Conservation (phyloP, 2,797 vertebrate genomes). For the Sebastiscus tertius region DNA sequence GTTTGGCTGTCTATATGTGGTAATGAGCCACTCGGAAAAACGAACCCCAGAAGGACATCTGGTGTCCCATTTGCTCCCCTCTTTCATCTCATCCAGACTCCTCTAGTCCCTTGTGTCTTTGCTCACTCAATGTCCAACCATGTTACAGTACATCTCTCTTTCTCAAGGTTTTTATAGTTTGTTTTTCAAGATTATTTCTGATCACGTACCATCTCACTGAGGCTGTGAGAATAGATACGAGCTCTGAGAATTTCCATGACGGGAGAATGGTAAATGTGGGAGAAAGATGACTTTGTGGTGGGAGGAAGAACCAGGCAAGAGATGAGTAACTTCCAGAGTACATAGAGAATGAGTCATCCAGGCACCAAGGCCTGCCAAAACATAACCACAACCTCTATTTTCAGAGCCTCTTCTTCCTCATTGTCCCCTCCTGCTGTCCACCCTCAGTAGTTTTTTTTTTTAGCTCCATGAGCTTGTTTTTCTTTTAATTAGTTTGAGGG, state of each 20-base stretch:
- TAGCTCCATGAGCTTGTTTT: conserved; percentile 40
- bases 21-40: conserved; percentile 21
- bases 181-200: not conserved
- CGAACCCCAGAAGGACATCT: conserved; percentile 38
- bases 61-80: conserved; percentile 24
- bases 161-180: not conserved
- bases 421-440: conserved; percentile 34
- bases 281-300: conserved; percentile 5
- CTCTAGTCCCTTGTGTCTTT: not conserved
- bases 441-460: not conserved
- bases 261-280: not conserved
- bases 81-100: conserved; percentile 44
- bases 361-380: conserved; percentile 45
- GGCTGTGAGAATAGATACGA: not conserved
- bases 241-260: conserved; percentile 3
- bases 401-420: conserved; percentile 21
- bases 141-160: not conserved
- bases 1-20: conserved; percentile 26
- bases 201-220: not conserved
- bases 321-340: conserved; percentile 34
- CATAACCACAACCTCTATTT: conserved; percentile 42
- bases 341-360: conserved; percentile 49
- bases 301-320: conserved; percentile 12
- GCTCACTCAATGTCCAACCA: not conserved
- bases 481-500: conserved; percentile 62